These are phyloP conservation scores for Eciton burchellii DNA, from an alignment of 1,140 invertebrate species.

Conservation along the genomic window DNA sequence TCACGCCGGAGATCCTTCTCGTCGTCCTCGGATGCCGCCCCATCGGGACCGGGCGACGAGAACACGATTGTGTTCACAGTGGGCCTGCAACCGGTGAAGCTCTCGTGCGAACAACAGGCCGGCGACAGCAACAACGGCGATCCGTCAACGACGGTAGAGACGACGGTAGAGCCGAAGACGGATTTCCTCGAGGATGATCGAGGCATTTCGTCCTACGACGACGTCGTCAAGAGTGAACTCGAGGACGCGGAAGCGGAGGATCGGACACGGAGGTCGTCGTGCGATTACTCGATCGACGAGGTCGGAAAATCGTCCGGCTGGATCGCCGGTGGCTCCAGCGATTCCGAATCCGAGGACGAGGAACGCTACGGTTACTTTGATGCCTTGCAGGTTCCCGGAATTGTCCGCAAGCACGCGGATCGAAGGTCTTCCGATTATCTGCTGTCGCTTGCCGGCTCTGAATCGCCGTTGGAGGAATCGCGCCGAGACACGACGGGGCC, in stretches of 20 bases:
- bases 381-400: constrained; percentile 44
- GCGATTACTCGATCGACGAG: constrained; percentile 79
- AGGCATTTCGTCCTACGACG: constrained; percentile 39
- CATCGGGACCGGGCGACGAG: constrained; percentile 30
- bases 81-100: constrained; percentile 72
- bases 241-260: constrained; percentile 43
- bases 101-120: constrained; percentile 29
- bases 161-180: too few relatives aligned
- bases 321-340: constrained; percentile 13
- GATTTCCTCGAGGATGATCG: constrained; percentile 73
- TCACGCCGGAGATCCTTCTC: constrained; percentile 64
- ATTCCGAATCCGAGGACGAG: constrained; percentile 52
- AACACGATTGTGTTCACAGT: constrained; percentile 81
- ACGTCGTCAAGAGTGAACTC: constrained; percentile 66
- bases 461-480: not conserved
- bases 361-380: constrained; percentile 49
- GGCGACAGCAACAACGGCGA: constrained; percentile 62
- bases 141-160: too few relatives aligned
- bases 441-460: not conserved
- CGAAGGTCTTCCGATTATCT: constrained; percentile 30
- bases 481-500: not conserved
- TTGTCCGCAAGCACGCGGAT: not conserved
- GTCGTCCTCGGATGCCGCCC: constrained; percentile 29
- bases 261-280: constrained; percentile 74
- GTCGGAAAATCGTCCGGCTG: constrained; percentile 2